These are phyloP conservation scores for Myripristis murdjan DNA, from an alignment of 2,797 vertebrate genomes.

Conservation along the genomic window DNA sequence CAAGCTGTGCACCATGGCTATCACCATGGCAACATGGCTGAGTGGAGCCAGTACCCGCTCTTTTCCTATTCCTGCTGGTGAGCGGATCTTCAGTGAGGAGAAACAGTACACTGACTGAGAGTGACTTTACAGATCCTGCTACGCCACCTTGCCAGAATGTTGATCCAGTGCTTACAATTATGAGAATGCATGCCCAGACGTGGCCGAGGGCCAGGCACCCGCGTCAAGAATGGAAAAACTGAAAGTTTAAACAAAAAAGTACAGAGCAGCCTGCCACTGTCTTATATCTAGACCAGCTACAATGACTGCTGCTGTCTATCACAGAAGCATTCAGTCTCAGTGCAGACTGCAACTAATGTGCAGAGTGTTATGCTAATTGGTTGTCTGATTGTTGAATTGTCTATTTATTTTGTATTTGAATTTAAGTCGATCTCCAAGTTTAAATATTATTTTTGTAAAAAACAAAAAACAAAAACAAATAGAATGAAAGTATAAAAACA, in stretches of 20 bases:
- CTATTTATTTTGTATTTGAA: slow-evolving; percentile 86
- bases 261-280: slow-evolving; percentile 6
- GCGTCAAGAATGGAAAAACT: slow-evolving; percentile 2
- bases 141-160: slow-evolving; percentile 5
- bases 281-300: background rate
- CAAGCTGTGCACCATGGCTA: slow-evolving; percentile 89
- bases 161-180: slow-evolving; percentile 22
- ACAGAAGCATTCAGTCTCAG: slow-evolving; percentile 15
- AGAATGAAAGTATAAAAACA: slow-evolving; percentile 25
- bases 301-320: background rate
- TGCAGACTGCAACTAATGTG: slow-evolving; percentile 27
- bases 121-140: slow-evolving; percentile 25
- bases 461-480: slow-evolving; percentile 62
- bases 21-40: slow-evolving; percentile 87
- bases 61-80: slow-evolving; percentile 95
- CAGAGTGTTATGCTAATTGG: slow-evolving; percentile 12
- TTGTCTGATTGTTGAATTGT: slow-evolving; percentile 59
- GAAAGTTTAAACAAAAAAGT: slow-evolving; percentile 7
- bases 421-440: slow-evolving; percentile 52
- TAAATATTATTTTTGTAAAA: slow-evolving; percentile 83
- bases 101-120: slow-evolving; percentile 22
- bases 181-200: slow-evolving; percentile 58
- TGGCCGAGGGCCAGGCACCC: slow-evolving; percentile 31
- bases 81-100: slow-evolving; percentile 43
- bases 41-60: slow-evolving; percentile 94